Conservation (phyloP, 2,113 vertebrate genomes). For the Hypanus sabinus region DNA sequence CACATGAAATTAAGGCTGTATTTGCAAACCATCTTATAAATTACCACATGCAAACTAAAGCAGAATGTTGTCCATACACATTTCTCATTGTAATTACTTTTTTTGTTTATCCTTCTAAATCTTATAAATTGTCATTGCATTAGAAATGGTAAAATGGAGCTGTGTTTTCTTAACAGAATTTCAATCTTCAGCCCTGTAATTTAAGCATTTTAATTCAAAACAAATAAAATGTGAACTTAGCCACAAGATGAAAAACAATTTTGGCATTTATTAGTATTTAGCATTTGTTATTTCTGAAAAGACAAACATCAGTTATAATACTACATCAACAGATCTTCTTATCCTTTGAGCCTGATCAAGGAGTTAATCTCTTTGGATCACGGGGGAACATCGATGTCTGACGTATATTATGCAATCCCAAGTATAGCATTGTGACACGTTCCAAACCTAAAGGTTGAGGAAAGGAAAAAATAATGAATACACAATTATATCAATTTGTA, state of each 20-base stretch:
- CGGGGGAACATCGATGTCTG: conserved; percentile 98
- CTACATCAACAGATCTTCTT: background rate
- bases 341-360: conserved; percentile 53
- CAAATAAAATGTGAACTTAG: background rate
- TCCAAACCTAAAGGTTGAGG: conserved; percentile 70
- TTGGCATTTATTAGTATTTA: background rate
- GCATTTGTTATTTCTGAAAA: background rate
- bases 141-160: background rate
- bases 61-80: background rate
- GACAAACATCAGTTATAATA: background rate
- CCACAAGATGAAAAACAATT: background rate
- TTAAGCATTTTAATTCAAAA: background rate
- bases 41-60: background rate
- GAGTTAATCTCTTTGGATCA: conserved; percentile 92
- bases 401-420: conserved; percentile 88
- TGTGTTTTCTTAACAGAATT: background rate
- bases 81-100: background rate
- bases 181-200: background rate
- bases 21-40: background rate
- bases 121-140: conserved; percentile 10
- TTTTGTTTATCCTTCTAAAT: background rate
- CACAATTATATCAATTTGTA: background rate
- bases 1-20: background rate
- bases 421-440: conserved; percentile 93
- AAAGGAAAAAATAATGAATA: conserved; percentile 4